These are phyloP conservation scores for Corythornis cristatus DNA, from an alignment of 2,113 vertebrate species.

Conservation along the genomic window DNA sequence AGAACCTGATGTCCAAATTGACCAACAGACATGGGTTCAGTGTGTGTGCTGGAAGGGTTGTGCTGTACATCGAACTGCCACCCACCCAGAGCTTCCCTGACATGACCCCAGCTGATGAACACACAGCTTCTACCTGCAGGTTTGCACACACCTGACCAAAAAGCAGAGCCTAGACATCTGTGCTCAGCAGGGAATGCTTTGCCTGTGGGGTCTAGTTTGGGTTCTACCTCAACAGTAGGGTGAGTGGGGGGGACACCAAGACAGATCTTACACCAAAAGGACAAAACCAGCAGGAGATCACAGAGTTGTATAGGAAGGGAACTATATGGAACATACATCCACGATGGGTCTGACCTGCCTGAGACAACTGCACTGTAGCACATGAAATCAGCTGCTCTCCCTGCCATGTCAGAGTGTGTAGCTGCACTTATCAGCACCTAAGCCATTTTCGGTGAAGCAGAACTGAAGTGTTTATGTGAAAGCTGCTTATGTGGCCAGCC, in stretches of 20 bases:
- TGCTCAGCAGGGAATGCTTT: background rate
- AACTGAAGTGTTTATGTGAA: constrained; percentile 66
- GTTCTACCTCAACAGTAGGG: background rate
- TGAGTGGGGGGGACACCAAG: background rate
- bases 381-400: background rate
- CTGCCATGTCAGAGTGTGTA: background rate
- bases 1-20: background rate
- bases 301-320: background rate
- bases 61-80: background rate
- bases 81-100: background rate
- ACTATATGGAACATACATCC: background rate
- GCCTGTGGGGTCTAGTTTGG: background rate
- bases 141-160: background rate
- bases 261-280: background rate
- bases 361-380: constrained; percentile 3
- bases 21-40: background rate
- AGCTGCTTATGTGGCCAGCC: constrained; percentile 59
- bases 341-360: background rate
- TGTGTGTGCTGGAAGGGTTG: fast-evolving
- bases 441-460: constrained; percentile 42
- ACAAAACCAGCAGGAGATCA: background rate
- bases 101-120: background rate
- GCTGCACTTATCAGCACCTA: constrained; percentile 40
- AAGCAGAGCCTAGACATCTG: background rate
- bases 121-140: background rate